Conservation (phyloP, 2,113 vertebrate genomes). For the Desmodus rotundus region DNA sequence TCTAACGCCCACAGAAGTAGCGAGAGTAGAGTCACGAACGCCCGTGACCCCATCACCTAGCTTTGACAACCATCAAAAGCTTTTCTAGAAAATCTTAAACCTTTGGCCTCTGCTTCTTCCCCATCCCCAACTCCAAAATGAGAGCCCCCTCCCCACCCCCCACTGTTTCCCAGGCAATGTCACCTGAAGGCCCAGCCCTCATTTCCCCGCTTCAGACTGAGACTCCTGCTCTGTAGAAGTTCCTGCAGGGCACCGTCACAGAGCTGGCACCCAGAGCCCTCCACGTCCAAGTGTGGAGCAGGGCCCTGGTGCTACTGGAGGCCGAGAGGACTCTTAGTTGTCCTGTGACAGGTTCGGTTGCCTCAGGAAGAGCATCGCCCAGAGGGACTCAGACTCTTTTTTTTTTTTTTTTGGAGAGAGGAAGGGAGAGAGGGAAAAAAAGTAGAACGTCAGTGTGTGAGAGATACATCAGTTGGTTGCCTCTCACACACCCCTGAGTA, state of each 20-base stretch:
- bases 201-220: not conserved
- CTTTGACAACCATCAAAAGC: not conserved
- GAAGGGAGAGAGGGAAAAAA: too few species aligned
- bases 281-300: fast-evolving
- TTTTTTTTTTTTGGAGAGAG: too few species aligned
- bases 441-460: too few species aligned
- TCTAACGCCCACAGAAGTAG: not conserved
- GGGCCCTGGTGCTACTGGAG: not conserved
- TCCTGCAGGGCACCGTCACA: not conserved
- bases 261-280: not conserved
- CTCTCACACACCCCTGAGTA: too few species aligned
- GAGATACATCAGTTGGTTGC: too few species aligned
- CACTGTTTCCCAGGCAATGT: not conserved
- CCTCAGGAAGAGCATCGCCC: not conserved
- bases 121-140: not conserved
- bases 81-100: not conserved
- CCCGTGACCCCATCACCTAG: not conserved
- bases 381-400: not conserved
- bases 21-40: not conserved
- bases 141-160: not conserved
- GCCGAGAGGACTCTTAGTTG: too few species aligned
- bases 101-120: not conserved
- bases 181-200: not conserved
- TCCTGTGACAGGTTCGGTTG: not conserved
- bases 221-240: not conserved